These are phyloP conservation scores for Callyntrura guangdongensis DNA, from an alignment of 2,888 invertebrate genomes.

Conservation along the genomic window DNA sequence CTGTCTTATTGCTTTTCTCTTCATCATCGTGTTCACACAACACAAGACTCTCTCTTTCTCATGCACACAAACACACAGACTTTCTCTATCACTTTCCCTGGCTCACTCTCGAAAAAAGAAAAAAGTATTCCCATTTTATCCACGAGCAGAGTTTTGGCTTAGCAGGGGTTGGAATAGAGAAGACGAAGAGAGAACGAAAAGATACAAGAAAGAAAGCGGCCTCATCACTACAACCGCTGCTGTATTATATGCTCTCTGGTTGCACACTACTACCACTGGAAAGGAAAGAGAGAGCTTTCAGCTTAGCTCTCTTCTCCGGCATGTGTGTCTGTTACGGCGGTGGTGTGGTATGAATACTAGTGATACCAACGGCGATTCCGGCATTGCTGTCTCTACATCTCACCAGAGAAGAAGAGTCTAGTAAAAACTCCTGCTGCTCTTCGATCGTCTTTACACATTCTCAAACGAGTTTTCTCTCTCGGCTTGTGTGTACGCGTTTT, in stretches of 20 bases:
- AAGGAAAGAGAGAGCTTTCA: slow-evolving; percentile 31
- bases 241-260: neutral
- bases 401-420: slow-evolving; percentile 71
- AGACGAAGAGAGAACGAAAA: slow-evolving; percentile 32
- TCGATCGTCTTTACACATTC: slow-evolving; percentile 63
- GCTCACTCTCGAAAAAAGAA: slow-evolving; percentile 3
- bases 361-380: slow-evolving; percentile 66
- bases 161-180: slow-evolving; percentile 10
- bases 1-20: slow-evolving; percentile 68
- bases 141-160: slow-evolving; percentile 24
- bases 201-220: slow-evolving; percentile 55
- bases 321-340: neutral
- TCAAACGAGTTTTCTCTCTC: slow-evolving; percentile 32
- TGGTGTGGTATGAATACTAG: slow-evolving; percentile 63
- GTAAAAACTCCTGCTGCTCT: slow-evolving; percentile 65
- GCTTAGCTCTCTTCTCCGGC: neutral
- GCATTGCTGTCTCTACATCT: slow-evolving; percentile 73
- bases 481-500: neutral
- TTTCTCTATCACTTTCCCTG: slow-evolving; percentile 44
- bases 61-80: slow-evolving; percentile 22
- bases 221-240: slow-evolving; percentile 13
- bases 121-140: slow-evolving; percentile 45
- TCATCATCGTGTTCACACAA: slow-evolving; percentile 50
- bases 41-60: slow-evolving; percentile 27
- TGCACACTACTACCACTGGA: neutral